These are phyloP conservation scores for Scartelaos histophorus DNA, from an alignment of 2,113 vertebrate genomes.

Conservation along the genomic window DNA sequence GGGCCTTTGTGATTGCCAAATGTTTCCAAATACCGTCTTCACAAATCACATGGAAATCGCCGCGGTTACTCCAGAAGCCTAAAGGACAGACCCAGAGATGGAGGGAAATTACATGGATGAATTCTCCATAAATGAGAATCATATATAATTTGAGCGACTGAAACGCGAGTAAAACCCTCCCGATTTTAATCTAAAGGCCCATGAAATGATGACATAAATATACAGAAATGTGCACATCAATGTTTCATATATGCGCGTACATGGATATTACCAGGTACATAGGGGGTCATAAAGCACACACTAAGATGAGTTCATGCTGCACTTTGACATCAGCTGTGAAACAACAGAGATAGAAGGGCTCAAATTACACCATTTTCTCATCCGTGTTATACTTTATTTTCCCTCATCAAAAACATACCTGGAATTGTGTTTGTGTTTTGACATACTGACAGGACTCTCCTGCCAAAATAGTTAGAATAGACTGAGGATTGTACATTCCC, in stretches of 20 bases:
- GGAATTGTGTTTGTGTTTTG: too few species aligned
- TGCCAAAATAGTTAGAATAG: too few species aligned
- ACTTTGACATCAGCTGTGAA: neutral
- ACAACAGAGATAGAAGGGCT: too few species aligned
- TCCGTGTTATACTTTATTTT: neutral
- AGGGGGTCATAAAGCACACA: neutral
- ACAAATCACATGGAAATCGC: neutral
- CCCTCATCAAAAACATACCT: too few species aligned
- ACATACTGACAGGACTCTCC: too few species aligned
- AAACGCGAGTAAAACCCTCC: constrained; percentile 11
- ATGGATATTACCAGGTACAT: too few species aligned
- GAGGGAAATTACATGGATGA: constrained; percentile 33
- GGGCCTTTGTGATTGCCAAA: neutral
- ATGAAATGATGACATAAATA: constrained; percentile 29
- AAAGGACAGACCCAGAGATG: neutral
- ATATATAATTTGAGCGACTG: constrained; percentile 10
- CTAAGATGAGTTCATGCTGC: neutral
- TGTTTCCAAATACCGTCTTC: neutral
- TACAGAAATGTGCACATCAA: neutral
- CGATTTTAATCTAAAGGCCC: constrained; percentile 9
- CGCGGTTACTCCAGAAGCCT: neutral
- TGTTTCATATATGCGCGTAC: neutral
- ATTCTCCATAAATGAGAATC: constrained; percentile 34
- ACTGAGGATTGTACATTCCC: too few species aligned
- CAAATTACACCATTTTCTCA: too few species aligned